Conservation (phyloP, 2,113 vertebrate species). For the Azemiops feae region DNA sequence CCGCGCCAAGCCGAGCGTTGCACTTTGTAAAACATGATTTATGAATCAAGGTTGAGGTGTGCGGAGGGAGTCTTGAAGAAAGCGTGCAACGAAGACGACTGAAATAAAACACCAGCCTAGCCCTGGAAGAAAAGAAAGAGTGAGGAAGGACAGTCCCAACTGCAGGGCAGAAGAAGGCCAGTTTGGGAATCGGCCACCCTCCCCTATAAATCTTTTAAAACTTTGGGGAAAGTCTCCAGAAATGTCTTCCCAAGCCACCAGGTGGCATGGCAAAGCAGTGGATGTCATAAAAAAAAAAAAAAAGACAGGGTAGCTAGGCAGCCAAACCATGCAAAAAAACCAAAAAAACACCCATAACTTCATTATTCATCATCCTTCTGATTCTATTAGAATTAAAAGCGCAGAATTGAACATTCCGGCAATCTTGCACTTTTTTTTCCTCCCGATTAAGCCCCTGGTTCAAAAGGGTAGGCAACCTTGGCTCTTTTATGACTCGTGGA, state of each 20-base stretch:
- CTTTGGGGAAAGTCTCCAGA: neutral
- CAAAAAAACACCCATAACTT: neutral
- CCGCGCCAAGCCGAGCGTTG: neutral
- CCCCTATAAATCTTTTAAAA: neutral
- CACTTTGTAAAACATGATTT: neutral
- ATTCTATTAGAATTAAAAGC: neutral
- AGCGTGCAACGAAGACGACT: fast-evolving
- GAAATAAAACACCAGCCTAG: neutral
- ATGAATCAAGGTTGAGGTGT: neutral
- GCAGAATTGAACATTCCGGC: neutral
- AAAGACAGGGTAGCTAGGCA: neutral
- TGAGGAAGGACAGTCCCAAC: neutral
- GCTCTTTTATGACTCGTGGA: too few species aligned
- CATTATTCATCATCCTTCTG: neutral
- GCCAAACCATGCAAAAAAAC: too few species aligned
- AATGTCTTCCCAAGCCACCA: neutral
- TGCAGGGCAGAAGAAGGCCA: too few species aligned
- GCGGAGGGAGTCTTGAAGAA: neutral
- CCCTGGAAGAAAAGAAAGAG: neutral
- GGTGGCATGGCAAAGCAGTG: neutral
- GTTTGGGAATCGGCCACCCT: neutral
- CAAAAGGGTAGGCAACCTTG: too few species aligned
- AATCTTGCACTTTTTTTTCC: neutral
- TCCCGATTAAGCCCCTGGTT: too few species aligned
- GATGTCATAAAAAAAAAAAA: neutral